These are phyloP conservation scores for Drosophila guanche DNA, from an alignment of 1,140 invertebrate species.

Conservation along the genomic window DNA sequence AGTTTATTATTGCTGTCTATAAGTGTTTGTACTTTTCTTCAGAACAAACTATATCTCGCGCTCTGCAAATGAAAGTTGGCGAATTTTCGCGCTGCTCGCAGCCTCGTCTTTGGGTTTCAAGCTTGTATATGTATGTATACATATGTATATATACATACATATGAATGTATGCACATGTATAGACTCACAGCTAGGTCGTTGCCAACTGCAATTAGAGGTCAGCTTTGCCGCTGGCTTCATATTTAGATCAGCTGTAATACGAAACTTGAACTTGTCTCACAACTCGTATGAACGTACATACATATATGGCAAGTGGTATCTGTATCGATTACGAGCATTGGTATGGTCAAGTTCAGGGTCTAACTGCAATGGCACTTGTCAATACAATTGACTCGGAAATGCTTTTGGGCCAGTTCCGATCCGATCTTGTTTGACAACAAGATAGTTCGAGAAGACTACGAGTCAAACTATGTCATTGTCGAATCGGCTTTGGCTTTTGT, in stretches of 20 bases:
- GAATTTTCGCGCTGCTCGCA: too few relatives aligned
- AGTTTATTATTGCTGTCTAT: too few relatives aligned
- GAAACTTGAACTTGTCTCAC: slow-evolving; percentile 22
- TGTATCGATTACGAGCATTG: slow-evolving; percentile 3
- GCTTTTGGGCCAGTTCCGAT: neutral
- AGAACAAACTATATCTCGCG: too few relatives aligned
- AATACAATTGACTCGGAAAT: slow-evolving; percentile 14
- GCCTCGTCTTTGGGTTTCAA: neutral
- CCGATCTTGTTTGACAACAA: slow-evolving; percentile 8
- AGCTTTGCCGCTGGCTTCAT: too few relatives aligned
- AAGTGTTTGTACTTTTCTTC: too few relatives aligned
- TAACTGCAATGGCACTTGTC: slow-evolving; percentile 2
- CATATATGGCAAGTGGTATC: slow-evolving; percentile 17
- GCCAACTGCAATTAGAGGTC: slow-evolving; percentile 3
- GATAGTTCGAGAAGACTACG: slow-evolving; percentile 49
- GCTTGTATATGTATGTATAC: neutral
- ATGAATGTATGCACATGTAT: neutral
- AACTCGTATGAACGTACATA: neutral
- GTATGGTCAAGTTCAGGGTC: slow-evolving; percentile 61
- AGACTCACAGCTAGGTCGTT: neutral
- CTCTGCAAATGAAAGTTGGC: too few relatives aligned
- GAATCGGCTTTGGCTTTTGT: slow-evolving; percentile 25
- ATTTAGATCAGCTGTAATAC: slow-evolving; percentile 11
- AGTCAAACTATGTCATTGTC: slow-evolving; percentile 60
- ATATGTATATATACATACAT: neutral